These are phyloP conservation scores for Arnoldichthys spilopterus DNA, from an alignment of 2,797 vertebrate species.

Conservation along the genomic window DNA sequence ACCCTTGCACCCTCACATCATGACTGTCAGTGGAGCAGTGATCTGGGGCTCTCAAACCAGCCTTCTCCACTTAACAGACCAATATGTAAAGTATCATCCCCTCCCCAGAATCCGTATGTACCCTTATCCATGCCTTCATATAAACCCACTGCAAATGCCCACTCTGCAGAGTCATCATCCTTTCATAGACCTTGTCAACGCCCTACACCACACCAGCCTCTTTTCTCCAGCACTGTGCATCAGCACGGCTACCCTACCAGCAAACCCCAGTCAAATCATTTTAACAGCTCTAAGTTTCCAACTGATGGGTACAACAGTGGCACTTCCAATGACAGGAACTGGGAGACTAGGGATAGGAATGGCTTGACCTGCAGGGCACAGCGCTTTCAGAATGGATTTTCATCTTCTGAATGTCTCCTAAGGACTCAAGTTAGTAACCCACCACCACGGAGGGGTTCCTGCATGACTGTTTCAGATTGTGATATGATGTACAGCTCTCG, in stretches of 20 bases:
- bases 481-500: slow-evolving; percentile 60
- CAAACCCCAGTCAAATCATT: slow-evolving; percentile 55
- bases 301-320: slow-evolving; percentile 57
- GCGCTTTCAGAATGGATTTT: slow-evolving; percentile 63
- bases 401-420: slow-evolving; percentile 63
- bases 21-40: slow-evolving; percentile 12
- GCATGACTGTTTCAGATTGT: slow-evolving; percentile 62
- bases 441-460: slow-evolving; percentile 54
- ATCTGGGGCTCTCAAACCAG: slow-evolving; percentile 54
- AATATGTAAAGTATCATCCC: slow-evolving; percentile 47
- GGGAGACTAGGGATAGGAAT: slow-evolving; percentile 45
- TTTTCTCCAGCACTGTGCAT: slow-evolving; percentile 53
- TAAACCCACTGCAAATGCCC: slow-evolving; percentile 22
- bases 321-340: slow-evolving; percentile 41
- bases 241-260: slow-evolving; percentile 61
- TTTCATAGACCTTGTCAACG: slow-evolving; percentile 46
- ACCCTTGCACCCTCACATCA: slow-evolving; percentile 22
- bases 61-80: slow-evolving; percentile 27
- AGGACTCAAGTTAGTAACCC: slow-evolving; percentile 49
- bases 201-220: slow-evolving; percentile 13
- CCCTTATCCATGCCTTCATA: slow-evolving; percentile 15
- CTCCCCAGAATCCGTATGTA: slow-evolving; percentile 58
- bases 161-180: slow-evolving; percentile 54
- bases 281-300: slow-evolving; percentile 48
- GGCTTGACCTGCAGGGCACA: slow-evolving; percentile 14